Base-by-base conservation (phyloP, 1,140 invertebrate genomes). In the Hesperophylax magnus region DNA sequence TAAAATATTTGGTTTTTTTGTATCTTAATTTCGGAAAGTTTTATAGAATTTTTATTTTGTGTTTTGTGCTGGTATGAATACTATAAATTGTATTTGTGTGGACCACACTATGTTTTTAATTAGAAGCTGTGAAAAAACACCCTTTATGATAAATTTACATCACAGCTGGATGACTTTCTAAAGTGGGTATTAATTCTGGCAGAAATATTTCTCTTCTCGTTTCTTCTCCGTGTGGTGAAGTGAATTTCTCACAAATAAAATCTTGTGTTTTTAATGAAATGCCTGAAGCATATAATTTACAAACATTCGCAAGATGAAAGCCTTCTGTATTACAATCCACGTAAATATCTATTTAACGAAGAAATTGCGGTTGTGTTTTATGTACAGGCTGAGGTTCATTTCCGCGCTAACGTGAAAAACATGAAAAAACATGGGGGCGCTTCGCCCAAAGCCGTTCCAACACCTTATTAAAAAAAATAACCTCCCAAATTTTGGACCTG, bases 381-480 rank as follows among this genome's bases (percentile, higher is more conserved):
- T 1, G 3, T 17, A 31, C 63, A 67, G 24, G 27, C 34, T 31
- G 47, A 6, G 18, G 20, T 56, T 53, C 6, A n/a, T 72, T 72
- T 24, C 69, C 39, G 9, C 18, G 8, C 69, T 72, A 54, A 72
- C 56, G 47, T 54, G 18, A 27, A 53, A 72, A 72, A 53, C 69
- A 67, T 67, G 63, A 27, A 67, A 34, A n/a, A 67, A 67, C 27
- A 72, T 56, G 47, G 69, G 20, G 20, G n/a, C 34, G 31, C 18
- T 34, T 69, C 65, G 52, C n/a, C 18, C 58, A 20, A 6, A 9
- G n/a, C n/a, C 31, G 47, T 20, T 17, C 53, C 11, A 18, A 56
- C n/a, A n/a, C n/a, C n/a, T n/a, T 72, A 72, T 72, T 72, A 72
- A 56, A 72, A 72, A 67, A 67, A 67, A 34, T 34, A 67, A 34